Evolutionary conservation across 1,140 invertebrate genomes (phyloP), one percentile per base, ranked within the genome.

Genomic region (Ganaspis sp.): DNA sequence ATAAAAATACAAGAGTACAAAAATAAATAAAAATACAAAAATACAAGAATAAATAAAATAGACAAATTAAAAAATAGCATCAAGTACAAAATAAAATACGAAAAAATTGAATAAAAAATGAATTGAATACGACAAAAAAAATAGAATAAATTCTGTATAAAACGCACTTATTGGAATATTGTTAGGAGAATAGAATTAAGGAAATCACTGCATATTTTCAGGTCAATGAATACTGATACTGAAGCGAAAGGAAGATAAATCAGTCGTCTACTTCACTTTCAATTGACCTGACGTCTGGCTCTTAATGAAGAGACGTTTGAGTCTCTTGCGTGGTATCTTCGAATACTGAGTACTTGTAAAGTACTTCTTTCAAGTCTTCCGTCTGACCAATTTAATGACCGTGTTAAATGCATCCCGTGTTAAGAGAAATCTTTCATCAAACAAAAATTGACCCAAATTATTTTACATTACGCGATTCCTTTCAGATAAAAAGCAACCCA

Each of bases 301-400:
- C 23, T 77, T 80, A 77, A 80, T 77, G 75, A 81, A 78, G 58
- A 75, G 73, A 70, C 58, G 69, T n/a, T 42, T 42, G 49, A 75
- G 71, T 21, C 21, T 74, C 75, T 69, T 74, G 58, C 58, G 17
- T 49, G 45, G 45, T 29, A 26, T 34, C 23, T 29, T 64, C 58
- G 58, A 64, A 64, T 29, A 64, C 58, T 64, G 58, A 64, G 58
- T 64, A 64, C 58, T 64, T 64, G 23, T 64, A 29, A 64, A 64
- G 58, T 34, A 64, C 58, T 64, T 29, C 58, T 64, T 64, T 64
- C 12, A 26, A 64, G 26, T 64, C 23, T 64, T 64, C 58, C 58
- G 58, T 17, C 58, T 26, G 58, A 64, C 26, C 58, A 64, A 64
- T 64, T 64, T 64, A 64, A 64, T 29, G 12, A 64, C 58, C 23